These are phyloP conservation scores for Daboia siamensis DNA, from an alignment of 2,113 vertebrate species.

Conservation along the genomic window DNA sequence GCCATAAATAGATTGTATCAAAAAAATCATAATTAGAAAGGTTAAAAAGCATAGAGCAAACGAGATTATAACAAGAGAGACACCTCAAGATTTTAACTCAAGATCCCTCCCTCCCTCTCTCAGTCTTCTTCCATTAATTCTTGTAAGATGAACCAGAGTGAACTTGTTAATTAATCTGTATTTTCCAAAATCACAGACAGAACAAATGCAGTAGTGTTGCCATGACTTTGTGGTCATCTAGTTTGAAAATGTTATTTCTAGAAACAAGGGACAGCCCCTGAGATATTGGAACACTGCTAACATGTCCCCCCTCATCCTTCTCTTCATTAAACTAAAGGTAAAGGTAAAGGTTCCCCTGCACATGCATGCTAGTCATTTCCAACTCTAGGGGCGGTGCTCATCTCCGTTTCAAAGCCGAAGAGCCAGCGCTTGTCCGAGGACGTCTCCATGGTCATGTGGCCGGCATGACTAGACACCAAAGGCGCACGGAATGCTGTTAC, in stretches of 20 bases:
- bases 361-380: no score
- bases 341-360: no score
- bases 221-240: neutral
- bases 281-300: no score
- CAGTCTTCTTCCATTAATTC: neutral
- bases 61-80: neutral
- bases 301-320: no score
- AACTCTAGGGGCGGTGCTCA: no score
- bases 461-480: no score
- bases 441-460: no score
- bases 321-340: no score
- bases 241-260: neutral
- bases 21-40: neutral
- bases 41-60: neutral
- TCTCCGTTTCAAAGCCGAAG: no score
- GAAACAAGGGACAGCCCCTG: neutral
- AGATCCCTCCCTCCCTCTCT: neutral
- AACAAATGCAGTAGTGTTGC: neutral
- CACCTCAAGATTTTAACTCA: neutral
- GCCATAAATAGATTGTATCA: neutral
- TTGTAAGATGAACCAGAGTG: neutral
- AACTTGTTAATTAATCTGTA: neutral
- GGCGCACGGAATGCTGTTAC: no score
- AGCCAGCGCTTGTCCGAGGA: no score
- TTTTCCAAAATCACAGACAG: neutral